Evolutionary conservation across 2,113 vertebrate genomes (phyloP), one percentile per base, ranked within the genome.

Genomic region (Lampris megalopsis): DNA sequence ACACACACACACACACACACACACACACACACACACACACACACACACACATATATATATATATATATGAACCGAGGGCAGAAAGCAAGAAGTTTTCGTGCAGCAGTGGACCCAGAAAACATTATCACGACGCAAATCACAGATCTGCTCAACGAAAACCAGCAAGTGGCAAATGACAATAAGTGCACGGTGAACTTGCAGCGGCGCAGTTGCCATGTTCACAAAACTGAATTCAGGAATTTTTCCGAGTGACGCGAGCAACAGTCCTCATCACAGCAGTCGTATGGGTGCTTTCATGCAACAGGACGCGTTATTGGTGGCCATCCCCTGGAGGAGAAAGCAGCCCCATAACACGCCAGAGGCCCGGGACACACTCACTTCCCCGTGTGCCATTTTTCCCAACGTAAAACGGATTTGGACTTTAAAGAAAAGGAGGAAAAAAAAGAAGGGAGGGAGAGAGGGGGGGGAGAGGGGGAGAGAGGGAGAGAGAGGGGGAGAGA

Each of bases 301-400:
- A 24, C 79, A 72, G 72, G 84, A 81, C 91, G 86, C 86, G 82
- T 92, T 94, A 94, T 94, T 93, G 93, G 95, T 94, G 92, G 93
- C 74, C 89, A 90, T 91, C 92, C 91, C 91, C 92, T 88, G 82
- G 90, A 92, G 92, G 86, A 90, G 86, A 80, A 91, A 85, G 81
- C 88, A 88, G 81, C 77, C 79, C 37, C 67, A 79, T 79, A 80
- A 78, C 81, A 85, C 80, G 77, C 82, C 82, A 71, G 63, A 66
- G 77, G 88, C 84, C 85, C 85, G 73, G 74, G 66, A 84, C 42
- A 76, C 37, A 84, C 65, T 77, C 53, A 66, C 80, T 86, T 84
- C 5, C 69, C 66, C 54, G 63, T 63, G 66, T 7, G 77, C 81
- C 63, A 88, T 50, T 79, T 71, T 67, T 81, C 85, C 68, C 61